Base-by-base conservation (phyloP, 2,888 invertebrate genomes). In the Lordiphosa andalusiaca region DNA sequence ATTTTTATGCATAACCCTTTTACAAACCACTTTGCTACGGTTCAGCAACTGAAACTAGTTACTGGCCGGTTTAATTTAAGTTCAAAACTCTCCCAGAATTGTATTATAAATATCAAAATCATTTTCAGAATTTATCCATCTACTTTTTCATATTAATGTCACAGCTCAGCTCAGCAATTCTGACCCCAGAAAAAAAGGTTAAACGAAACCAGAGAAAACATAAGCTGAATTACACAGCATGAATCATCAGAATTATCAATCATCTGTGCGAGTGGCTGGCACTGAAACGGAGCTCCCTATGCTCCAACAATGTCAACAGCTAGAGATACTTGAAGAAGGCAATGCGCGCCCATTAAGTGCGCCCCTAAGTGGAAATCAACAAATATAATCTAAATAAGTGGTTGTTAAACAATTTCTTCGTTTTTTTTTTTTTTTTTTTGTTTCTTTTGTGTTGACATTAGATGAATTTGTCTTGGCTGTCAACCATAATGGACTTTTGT, bases 301-400 rank as follows among this genome's bases (percentile, higher is more conserved):
- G 25, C 25, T 25, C 25, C 41, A 44, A 51, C 58, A 64, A 52
- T 69, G 63, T 65, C 55, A 51, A 35, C 54, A 51, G 25, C 64
- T 21, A 56, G 39, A 53, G 36, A 58, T 21, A 39, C 25, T n/a
- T 16, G 33, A 36, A n/a, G 44, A 44, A 37, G 50, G 36, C 39
- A 39, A 39, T 61, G 53, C 61, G 63, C 61, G 63, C 59, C 37
- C 69, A 84, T 82, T 78, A 83, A 81, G 81, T 76, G 81, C 73
- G 71, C 66, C 68, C 30, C 77, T 77, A 81, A 81, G 78, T 81
- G 84, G 84, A 77, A 81, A 81, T 81, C 85, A 81, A 78, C 78
- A 81, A 85, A 85, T 85, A 84, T 86, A 85, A 84, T 84, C 86
- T 70, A 73, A 74, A 86, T 86, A 86, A 84, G 84, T 84, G 86